phyloP scores from a whole-genome alignment of 2,797 vertebrate species.

The Chrysocyon brachyurus region DNA sequence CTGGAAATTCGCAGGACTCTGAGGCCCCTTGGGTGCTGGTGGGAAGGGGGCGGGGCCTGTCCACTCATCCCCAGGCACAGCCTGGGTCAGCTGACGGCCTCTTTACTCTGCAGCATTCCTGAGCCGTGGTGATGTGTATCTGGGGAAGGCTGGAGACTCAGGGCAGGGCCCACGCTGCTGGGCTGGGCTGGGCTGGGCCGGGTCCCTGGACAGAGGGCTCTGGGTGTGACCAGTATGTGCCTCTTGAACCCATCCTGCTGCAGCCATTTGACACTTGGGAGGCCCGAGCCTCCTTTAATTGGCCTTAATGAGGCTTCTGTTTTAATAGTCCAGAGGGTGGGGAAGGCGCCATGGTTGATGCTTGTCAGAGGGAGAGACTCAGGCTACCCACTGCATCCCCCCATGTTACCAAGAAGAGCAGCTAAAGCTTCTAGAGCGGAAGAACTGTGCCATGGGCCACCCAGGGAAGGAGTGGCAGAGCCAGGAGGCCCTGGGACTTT shows the following conservation, averaged over 20 bases:
- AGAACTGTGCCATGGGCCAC: not conserved
- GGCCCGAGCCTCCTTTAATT: slow-evolving; percentile 34
- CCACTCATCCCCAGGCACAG: not conserved
- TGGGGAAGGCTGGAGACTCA: not conserved
- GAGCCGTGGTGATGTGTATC: not conserved
- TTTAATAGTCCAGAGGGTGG: not conserved
- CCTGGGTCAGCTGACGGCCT: not conserved
- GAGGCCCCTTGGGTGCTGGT: not conserved
- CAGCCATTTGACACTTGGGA: not conserved
- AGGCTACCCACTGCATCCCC: not conserved
- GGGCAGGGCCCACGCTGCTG: not conserved
- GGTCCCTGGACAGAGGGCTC: not conserved
- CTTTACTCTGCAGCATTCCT: not conserved
- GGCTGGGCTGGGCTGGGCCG: not conserved
- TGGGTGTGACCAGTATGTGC: not conserved
- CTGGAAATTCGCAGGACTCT: not conserved
- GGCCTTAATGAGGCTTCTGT: slow-evolving; percentile 60
- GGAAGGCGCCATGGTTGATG: not conserved
- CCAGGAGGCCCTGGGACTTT: not conserved
- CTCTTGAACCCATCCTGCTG: not conserved
- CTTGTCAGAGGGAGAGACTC: not conserved
- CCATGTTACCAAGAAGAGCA: not conserved
- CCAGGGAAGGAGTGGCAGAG: not conserved
- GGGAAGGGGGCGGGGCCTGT: not conserved
- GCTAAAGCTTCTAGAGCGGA: not conserved